phyloP scores from a whole-genome alignment of 2,888 invertebrate genomes.

The Thalpophila matura region DNA sequence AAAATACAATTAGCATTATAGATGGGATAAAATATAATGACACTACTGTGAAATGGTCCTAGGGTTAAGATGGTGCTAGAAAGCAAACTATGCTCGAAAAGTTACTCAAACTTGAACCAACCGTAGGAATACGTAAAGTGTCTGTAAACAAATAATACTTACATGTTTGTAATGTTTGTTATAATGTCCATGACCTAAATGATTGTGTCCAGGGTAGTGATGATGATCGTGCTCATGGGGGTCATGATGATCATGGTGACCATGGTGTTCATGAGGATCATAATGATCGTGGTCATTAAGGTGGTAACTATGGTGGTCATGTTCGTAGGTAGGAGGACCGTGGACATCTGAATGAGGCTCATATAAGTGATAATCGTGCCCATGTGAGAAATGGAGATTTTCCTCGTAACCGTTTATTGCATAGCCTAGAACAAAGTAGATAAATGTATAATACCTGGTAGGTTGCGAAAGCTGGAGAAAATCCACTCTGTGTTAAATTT shows the following conservation, averaged over 20 bases:
- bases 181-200: constrained; percentile 68
- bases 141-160: no score
- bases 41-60: no score
- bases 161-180: constrained; percentile 81
- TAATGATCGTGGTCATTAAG: constrained; percentile 56
- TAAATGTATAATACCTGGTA: background rate
- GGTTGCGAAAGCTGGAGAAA: background rate
- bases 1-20: no score
- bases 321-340: constrained; percentile 48
- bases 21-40: no score
- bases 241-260: constrained; percentile 49
- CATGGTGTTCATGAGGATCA: constrained; percentile 63
- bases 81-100: no score
- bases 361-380: constrained; percentile 74
- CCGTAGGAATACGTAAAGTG: no score
- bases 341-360: constrained; percentile 68
- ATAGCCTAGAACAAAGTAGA: constrained; percentile 71
- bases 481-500: no score
- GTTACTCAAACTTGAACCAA: no score
- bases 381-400: constrained; percentile 73
- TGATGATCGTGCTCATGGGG: constrained; percentile 54
- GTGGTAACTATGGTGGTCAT: constrained; percentile 44
- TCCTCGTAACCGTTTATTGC: constrained; percentile 81
- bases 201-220: constrained; percentile 66
- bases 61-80: no score